These are phyloP conservation scores for Bombus haemorrhoidalis DNA, from an alignment of 1,140 invertebrate species.

Conservation along the genomic window DNA sequence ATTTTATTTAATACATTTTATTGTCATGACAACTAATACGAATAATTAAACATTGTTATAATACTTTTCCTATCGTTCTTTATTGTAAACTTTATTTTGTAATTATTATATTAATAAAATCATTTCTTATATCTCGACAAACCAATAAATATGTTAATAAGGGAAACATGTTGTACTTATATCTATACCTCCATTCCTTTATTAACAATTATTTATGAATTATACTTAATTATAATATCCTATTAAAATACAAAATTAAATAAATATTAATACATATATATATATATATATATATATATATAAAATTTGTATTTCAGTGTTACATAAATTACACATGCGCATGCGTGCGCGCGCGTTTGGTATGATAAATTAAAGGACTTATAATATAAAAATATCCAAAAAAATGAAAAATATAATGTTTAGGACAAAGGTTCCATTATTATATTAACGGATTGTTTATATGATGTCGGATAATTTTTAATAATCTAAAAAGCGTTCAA, in stretches of 20 bases:
- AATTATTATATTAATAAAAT: background rate
- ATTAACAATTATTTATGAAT: background rate
- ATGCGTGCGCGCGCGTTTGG: too few relatives aligned
- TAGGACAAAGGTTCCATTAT: too few relatives aligned
- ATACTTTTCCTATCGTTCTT: background rate
- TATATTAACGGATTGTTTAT: too few relatives aligned
- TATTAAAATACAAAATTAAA: background rate
- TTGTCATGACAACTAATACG: constrained; percentile 52
- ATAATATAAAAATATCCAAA: too few relatives aligned
- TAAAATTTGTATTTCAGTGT: too few relatives aligned
- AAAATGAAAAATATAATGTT: too few relatives aligned
- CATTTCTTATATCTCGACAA: background rate
- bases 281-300: too few relatives aligned
- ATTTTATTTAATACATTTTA: constrained; percentile 45
- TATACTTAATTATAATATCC: background rate
- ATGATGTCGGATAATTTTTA: too few relatives aligned
- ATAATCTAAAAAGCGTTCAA: too few relatives aligned
- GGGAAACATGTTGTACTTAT: background rate
- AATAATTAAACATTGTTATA: background rate
- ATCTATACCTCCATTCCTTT: background rate
- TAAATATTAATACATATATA: background rate
- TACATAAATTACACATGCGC: too few relatives aligned
- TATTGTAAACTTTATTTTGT: background rate
- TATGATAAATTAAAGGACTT: too few relatives aligned
- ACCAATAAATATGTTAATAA: background rate